A percentile compares a stretch with the other conserved stretches of the same genome.
These are phyloP conservation scores for Toxotes jaculatrix DNA, from an alignment of 2,113 vertebrate genomes.

Conservation along the genomic window DNA sequence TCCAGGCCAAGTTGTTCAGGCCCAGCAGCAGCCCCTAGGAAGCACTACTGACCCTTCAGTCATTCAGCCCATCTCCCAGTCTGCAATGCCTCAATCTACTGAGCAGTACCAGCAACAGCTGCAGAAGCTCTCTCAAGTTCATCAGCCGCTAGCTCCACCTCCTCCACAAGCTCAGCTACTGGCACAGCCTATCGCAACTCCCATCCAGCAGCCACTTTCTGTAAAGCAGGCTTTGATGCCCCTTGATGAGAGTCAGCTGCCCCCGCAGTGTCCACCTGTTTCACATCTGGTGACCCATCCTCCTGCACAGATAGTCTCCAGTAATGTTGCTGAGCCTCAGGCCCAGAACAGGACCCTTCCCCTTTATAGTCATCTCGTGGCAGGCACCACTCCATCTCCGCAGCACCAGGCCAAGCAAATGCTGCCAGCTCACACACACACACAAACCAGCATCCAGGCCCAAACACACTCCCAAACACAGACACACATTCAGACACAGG, in stretches of 20 bases:
- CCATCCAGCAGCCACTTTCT: conserved; percentile 57
- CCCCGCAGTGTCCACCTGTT: conserved; percentile 58
- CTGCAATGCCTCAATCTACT: conserved; percentile 51
- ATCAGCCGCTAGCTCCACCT: conserved; percentile 57
- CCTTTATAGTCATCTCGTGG: conserved; percentile 69
- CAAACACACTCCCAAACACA: conserved; percentile 73
- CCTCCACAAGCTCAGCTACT: conserved; percentile 59
- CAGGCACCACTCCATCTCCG: conserved; percentile 66
- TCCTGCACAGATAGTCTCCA: conserved; percentile 48
- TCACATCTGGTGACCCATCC: conserved; percentile 58
- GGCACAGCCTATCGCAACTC: conserved; percentile 55
- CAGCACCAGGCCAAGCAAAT: conserved; percentile 73
- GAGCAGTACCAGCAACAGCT: conserved; percentile 77
- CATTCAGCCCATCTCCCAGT: conserved; percentile 66
- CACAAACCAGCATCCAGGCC: conserved; percentile 70
- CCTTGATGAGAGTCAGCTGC: conserved; percentile 64
- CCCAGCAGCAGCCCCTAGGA: conserved; percentile 63
- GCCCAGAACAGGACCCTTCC: conserved; percentile 60
- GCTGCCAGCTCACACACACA: conserved; percentile 64
- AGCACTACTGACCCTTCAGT: conserved; percentile 54
- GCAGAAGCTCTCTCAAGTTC: conserved; percentile 66
- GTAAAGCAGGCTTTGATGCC: conserved; percentile 57
- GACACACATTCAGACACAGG: conserved; percentile 66
- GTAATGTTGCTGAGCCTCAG: conserved; percentile 61
- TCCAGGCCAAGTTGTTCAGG: conserved; percentile 62